Base-by-base conservation (phyloP, 2,797 vertebrate genomes). In the Rhinatrema bivittatum region DNA sequence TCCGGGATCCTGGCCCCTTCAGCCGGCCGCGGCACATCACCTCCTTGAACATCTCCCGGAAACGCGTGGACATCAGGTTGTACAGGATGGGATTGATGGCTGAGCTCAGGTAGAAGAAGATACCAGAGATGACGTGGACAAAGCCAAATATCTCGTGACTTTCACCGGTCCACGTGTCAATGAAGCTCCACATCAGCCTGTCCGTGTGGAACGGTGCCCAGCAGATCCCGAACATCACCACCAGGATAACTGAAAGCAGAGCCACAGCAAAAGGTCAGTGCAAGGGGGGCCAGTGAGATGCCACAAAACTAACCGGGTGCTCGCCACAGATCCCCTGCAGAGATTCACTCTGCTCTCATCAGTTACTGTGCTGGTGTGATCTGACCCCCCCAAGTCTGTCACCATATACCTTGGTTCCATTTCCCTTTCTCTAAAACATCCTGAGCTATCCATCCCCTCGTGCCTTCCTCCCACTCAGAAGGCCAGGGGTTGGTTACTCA, bases 131-230 rank as follows among this genome's bases (percentile, higher is more conserved):
- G 29, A 95, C 46, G 47, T 98, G 94, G 28, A 94, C 52, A 0
- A 87, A 91, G 61, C 87, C 62, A 56, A 90, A 94, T 56, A 90
- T 74, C 60, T 84, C 50, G 9, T 43, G 46, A 65, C 83, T 77
- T 21, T 23, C 56, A 5, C 62, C 73, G 0, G 85, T 91, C 89
- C 86, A 89, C 8, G 74, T 34, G 9, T 62, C 74, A 59, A 94
- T 56, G 10, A 89, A 90, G 58, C 91, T 94, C 95, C 94, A 96
- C 85, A 97, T 86, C 3, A 98, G 85, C 8, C 93, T 87, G 45
- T 97, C 94, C 0, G 76, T 81, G 56, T 97, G 93, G 65, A 97
- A 97, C 0, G 91, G 94, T 7, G 94, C 94, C 95, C 94, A 98
- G 70, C 94, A 96, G 74, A 96, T 82, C 20, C 81, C 90, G 0